Evolutionary conservation across 2,888 invertebrate species (phyloP), one percentile per base, ranked within the genome.

Genomic region (Lycia hirtaria): DNA sequence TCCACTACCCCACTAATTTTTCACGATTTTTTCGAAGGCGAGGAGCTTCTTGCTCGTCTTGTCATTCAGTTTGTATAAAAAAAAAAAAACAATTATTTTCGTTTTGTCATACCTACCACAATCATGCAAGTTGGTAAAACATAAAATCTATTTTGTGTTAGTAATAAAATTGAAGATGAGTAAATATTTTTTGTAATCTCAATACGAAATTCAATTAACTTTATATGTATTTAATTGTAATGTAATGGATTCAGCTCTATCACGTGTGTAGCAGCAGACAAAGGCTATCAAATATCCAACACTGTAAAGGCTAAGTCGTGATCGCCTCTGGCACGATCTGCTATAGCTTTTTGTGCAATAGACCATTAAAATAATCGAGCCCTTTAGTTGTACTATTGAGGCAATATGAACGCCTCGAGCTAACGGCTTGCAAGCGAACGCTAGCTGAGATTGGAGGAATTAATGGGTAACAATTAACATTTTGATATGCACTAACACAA

Each of bases 211-310:
- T n/a, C n/a, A n/a, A n/a, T n/a, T n/a, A n/a, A n/a, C n/a, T n/a
- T n/a, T n/a, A n/a, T n/a, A n/a, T n/a, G n/a, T n/a, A 26, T 1
- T 1, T 26, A 26, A 26, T 9, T 9, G 17, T 1, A 14, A 14
- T 24, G 9, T 14, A 44, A 44, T 19, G 3, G 14, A 17, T 30
- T 2, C 9, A 19, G 7, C 9, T 30, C 12, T 44, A 20, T 19
- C 19, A 7, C 7, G 5, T 15, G 26, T 47, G 47, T 35, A 15
- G 37, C 7, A 85, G 83, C 75, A 76, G 73, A 80, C 72, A 80
- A 81, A 74, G 69, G 81, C 73, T 79, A 85, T 85, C 85, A 75
- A 83, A 87, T 87, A 83, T 83, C 84, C 77, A 75, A 76, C 75
- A 75, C 71, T 7, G 47, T 50, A 49, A 50, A 60, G 72, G 69